These are phyloP conservation scores for Chiroxiphia lanceolata DNA, from an alignment of 2,797 vertebrate species.

Conservation along the genomic window DNA sequence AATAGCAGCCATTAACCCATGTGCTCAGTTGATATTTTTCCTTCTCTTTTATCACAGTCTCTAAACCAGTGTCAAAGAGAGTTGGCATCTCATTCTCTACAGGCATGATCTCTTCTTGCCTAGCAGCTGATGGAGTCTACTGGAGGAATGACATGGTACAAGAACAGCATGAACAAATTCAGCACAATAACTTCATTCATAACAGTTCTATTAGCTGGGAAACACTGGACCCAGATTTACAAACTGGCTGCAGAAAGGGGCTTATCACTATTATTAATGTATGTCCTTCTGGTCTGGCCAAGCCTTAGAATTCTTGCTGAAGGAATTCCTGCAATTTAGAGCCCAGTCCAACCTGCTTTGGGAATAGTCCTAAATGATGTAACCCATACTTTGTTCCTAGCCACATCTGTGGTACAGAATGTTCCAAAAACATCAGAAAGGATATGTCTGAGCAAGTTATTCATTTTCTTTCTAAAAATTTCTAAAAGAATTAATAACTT, in stretches of 20 bases:
- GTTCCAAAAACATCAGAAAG: conserved; percentile 40
- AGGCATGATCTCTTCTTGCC: not conserved
- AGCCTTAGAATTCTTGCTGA: conserved; percentile 6
- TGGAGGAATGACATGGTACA: not conserved
- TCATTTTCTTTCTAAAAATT: conserved; percentile 9
- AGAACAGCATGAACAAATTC: not conserved
- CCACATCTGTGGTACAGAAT: conserved; percentile 25
- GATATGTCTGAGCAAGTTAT: conserved; percentile 41
- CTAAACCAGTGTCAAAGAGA: not conserved
- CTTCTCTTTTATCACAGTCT: conserved; percentile 12
- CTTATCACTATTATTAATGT: conserved; percentile 30
- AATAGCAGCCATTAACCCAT: conserved; percentile 43
- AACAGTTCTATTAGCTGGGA: not conserved
- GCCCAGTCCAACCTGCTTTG: conserved; percentile 16
- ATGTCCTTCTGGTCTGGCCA: conserved; percentile 27
- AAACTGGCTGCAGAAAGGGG: not conserved
- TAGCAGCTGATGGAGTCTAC: not conserved
- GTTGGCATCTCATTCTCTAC: not conserved
- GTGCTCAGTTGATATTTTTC: not conserved
- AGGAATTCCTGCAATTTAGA: conserved; percentile 7
- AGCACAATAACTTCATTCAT: not conserved
- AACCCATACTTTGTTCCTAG: not conserved
- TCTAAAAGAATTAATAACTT: conserved; percentile 35
- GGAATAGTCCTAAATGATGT: conserved; percentile 21
- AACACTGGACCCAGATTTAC: not conserved